Evolutionary conservation across 2,888 invertebrate genomes (phyloP).

Genomic region (Horisme vitalbata): DNA sequence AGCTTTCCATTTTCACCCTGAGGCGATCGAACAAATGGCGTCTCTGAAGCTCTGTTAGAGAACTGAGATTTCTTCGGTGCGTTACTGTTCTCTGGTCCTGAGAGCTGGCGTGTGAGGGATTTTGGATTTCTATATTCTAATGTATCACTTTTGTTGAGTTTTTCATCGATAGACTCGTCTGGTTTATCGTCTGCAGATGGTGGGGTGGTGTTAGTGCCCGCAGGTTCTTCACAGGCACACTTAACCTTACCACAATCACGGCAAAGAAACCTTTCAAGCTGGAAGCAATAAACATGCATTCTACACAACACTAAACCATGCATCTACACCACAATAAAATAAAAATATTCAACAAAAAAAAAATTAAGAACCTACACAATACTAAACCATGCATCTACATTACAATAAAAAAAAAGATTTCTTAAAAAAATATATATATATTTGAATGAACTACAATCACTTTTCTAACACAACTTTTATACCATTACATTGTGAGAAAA

Average conservation of each 20-base stretch:
- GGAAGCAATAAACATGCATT: slow-evolving; percentile 85
- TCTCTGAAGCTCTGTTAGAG: slow-evolving; percentile 56
- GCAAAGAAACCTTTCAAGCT: slow-evolving; percentile 89
- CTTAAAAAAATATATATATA: slow-evolving; percentile 10
- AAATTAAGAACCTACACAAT: no score
- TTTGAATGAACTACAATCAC: neutral
- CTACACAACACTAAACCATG: slow-evolving; percentile 74
- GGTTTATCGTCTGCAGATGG: no score
- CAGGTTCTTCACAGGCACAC: slow-evolving; percentile 79
- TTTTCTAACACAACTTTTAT: no score
- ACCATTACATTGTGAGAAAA: no score
- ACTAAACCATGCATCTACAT: slow-evolving; percentile 62
- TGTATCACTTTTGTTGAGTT: slow-evolving; percentile 40
- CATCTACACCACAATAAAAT: slow-evolving; percentile 47
- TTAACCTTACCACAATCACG: slow-evolving; percentile 87
- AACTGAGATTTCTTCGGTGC: slow-evolving; percentile 36
- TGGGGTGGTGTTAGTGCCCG: slow-evolving; percentile 37
- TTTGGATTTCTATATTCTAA: slow-evolving; percentile 61
- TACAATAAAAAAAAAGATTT: slow-evolving; percentile 26
- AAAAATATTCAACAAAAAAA: no score
- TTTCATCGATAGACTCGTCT: slow-evolving; percentile 36
- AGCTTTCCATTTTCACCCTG: slow-evolving; percentile 66
- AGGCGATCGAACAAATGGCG: slow-evolving; percentile 58
- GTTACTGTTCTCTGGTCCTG: slow-evolving; percentile 50
- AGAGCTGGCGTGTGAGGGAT: slow-evolving; percentile 48